phyloP scores from a whole-genome alignment of 2,797 vertebrate genomes.

The Otolemur crassicaudatus region DNA sequence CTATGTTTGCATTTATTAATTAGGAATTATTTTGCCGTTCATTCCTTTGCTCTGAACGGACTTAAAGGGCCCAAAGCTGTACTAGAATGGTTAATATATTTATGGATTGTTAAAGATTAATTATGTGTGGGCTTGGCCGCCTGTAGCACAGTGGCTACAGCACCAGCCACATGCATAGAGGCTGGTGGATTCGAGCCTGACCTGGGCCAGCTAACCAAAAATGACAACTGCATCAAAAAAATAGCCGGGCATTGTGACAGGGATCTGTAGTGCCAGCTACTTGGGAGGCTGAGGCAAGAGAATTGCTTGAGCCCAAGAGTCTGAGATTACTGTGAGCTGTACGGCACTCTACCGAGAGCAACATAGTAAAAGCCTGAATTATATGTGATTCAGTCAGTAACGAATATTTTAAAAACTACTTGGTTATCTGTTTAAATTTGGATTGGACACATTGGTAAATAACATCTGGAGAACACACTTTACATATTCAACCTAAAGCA shows the following conservation, averaged over 20 bases:
- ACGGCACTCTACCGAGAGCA: too few species aligned
- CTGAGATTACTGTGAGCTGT: too few species aligned
- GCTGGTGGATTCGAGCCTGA: too few species aligned
- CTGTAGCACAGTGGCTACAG: too few species aligned
- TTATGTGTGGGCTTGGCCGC: neutral
- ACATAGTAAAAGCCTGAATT: neutral
- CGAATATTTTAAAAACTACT: neutral
- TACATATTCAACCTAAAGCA: neutral
- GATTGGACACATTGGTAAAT: neutral
- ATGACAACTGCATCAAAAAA: too few species aligned
- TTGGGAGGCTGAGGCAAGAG: too few species aligned
- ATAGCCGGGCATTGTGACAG: too few species aligned
- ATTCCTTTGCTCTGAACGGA: neutral
- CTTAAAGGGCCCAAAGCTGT: neutral
- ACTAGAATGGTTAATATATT: neutral
- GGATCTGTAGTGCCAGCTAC: too few species aligned
- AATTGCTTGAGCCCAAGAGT: too few species aligned
- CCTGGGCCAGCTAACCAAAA: too few species aligned
- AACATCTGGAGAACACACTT: neutral
- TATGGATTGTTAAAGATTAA: neutral
- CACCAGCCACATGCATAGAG: too few species aligned
- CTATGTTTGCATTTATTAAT: neutral
- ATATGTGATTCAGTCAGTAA: neutral
- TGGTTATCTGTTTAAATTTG: conserved; percentile 10
- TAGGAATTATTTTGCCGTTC: neutral